Percentiles rank a stretch among this genome's conserved stretches.
Conservation (phyloP, 2,797 vertebrate genomes). For the Hydrolagus colliei region DNA sequence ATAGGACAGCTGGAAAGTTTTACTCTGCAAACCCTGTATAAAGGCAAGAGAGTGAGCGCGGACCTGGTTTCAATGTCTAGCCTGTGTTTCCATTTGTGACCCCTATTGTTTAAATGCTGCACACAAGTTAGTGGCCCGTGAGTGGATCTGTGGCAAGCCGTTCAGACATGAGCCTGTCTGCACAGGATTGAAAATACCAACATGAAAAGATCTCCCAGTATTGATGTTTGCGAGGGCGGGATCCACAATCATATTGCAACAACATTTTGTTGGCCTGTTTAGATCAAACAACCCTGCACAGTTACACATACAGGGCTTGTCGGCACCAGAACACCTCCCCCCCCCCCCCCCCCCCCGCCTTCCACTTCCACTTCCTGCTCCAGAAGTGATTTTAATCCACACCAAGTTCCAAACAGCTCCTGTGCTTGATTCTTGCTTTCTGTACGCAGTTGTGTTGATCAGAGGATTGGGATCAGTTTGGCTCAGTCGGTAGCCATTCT, state of each 20-base stretch:
- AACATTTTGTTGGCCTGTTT: neutral
- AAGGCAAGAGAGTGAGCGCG: neutral
- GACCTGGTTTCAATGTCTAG: neutral
- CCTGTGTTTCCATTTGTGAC: neutral
- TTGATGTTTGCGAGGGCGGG: no score
- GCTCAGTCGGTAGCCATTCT: no score
- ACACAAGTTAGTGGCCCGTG: neutral
- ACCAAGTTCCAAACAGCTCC: neutral
- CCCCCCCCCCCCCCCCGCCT: neutral
- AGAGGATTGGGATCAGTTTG: neutral
- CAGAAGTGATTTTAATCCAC: neutral
- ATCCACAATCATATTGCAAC: no score
- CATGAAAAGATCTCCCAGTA: no score
- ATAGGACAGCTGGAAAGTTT: no score
- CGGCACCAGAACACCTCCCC: no score
- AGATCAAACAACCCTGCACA: neutral
- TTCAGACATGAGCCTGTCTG: no score
- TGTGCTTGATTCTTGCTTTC: neutral
- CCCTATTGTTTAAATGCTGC: neutral
- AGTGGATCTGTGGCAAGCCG: neutral
- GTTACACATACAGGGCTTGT: neutral
- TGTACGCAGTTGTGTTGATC: neutral
- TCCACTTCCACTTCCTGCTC: neutral
- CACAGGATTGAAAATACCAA: no score
- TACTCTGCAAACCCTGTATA: neutral